These are phyloP conservation scores for Dasypus novemcinctus DNA, from an alignment of 2,113 vertebrate species.

Conservation along the genomic window DNA sequence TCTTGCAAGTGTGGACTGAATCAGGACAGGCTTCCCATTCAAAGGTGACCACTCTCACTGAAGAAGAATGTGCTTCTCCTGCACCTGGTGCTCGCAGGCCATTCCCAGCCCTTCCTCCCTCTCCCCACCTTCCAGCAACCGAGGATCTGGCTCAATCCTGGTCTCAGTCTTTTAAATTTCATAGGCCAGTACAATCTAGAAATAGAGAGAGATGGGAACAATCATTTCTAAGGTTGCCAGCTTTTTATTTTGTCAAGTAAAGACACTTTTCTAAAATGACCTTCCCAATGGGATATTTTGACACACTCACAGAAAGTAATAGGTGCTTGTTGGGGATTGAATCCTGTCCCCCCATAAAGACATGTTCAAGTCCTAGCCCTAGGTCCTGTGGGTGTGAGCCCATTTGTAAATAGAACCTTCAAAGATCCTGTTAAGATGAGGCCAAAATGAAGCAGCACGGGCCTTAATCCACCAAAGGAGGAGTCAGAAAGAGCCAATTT, in stretches of 20 bases:
- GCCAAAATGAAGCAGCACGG: no score
- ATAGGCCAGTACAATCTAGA: neutral
- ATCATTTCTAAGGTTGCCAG: neutral
- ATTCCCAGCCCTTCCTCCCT: neutral
- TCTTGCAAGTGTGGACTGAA: conserved; percentile 2
- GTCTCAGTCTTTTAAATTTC: neutral
- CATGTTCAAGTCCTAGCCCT: no score
- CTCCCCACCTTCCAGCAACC: neutral
- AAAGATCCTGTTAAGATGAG: no score
- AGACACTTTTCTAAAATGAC: neutral
- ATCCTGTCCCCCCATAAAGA: no score
- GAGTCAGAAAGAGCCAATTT: no score
- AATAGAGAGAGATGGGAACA: neutral
- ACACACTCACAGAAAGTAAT: neutral
- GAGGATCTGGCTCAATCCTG: neutral
- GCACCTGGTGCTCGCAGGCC: neutral
- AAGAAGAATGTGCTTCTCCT: neutral
- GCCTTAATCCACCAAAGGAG: no score
- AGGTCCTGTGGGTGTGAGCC: no score
- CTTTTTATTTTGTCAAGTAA: neutral
- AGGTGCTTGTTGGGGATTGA: neutral
- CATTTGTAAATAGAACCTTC: no score
- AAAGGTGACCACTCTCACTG: neutral
- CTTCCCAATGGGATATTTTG: neutral
- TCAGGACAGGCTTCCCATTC: neutral